phyloP scores from a whole-genome alignment of 2,113 vertebrate species.

The Condylura cristata region DNA sequence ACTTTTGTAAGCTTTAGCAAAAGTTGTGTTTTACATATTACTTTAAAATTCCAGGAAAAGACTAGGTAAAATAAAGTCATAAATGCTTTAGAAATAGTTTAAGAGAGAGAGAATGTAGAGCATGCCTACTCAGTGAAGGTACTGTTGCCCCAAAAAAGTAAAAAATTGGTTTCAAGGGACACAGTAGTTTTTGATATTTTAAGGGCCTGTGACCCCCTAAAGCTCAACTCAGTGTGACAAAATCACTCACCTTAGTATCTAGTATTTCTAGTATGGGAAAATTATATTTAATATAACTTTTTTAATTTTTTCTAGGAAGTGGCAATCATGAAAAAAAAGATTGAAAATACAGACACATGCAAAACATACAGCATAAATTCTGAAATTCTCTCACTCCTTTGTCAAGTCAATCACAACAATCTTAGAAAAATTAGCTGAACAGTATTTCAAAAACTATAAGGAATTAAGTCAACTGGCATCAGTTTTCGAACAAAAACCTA shows the following conservation, averaged over 20 bases:
- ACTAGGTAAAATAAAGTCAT: neutral
- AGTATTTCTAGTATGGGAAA: neutral
- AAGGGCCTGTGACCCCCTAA: neutral
- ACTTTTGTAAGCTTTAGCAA: neutral
- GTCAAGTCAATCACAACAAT: neutral
- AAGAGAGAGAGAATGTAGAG: neutral
- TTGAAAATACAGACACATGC: neutral
- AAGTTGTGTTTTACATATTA: neutral
- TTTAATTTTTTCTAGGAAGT: neutral
- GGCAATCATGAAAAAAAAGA: neutral
- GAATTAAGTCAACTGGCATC: neutral
- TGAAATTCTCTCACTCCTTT: neutral
- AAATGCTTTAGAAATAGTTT: neutral
- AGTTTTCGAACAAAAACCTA: slow-evolving; percentile 12
- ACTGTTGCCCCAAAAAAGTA: neutral
- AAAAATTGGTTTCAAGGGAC: neutral
- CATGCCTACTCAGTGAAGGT: neutral
- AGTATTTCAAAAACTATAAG: slow-evolving; percentile 58
- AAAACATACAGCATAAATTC: neutral
- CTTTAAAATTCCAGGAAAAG: neutral
- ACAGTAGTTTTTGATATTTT: neutral
- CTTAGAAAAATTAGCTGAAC: slow-evolving; percentile 44
- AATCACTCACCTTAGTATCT: neutral
- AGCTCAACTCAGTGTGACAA: neutral
- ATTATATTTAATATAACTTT: neutral